phyloP scores from a whole-genome alignment of 2,113 vertebrate genomes.

The Polypterus bichir region DNA sequence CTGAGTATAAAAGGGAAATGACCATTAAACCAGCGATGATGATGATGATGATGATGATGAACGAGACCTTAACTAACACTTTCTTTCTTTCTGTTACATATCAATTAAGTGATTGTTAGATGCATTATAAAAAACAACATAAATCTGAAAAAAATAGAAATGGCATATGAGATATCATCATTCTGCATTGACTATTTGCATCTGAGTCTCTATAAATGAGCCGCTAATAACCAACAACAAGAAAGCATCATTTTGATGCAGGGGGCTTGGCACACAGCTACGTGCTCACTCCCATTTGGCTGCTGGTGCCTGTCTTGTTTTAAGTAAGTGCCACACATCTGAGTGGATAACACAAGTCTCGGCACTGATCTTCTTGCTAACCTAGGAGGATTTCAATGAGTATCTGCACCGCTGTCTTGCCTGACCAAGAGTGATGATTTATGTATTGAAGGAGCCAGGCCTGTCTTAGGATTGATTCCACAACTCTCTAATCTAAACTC shows the following conservation, averaged over 20 bases:
- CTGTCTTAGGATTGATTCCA: slow-evolving; percentile 8
- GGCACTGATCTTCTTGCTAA: background rate
- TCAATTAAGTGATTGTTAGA: too few species aligned
- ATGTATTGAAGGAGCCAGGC: slow-evolving; percentile 24
- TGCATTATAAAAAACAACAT: too few species aligned
- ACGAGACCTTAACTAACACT: too few species aligned
- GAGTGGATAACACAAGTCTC: slow-evolving; percentile 2
- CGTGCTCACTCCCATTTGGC: slow-evolving; percentile 1
- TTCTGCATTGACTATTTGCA: too few species aligned
- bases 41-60: too few species aligned
- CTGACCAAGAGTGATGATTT: slow-evolving; percentile 27
- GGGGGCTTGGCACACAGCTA: background rate
- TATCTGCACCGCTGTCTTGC: background rate
- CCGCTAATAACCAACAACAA: background rate
- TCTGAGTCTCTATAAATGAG: too few species aligned
- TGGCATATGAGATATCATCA: too few species aligned
- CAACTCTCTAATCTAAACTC: too few species aligned
- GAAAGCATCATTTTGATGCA: background rate
- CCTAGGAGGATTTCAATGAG: background rate
- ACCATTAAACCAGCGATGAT: too few species aligned
- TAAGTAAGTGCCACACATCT: slow-evolving; percentile 1
- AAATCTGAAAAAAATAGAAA: too few species aligned
- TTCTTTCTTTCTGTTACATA: too few species aligned
- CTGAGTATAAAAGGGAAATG: too few species aligned
- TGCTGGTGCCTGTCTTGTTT: background rate